Evolutionary conservation across 2,113 vertebrate species (phyloP), one percentile per base, ranked within the genome.

Genomic region (Lycocorax pyrrhopterus): DNA sequence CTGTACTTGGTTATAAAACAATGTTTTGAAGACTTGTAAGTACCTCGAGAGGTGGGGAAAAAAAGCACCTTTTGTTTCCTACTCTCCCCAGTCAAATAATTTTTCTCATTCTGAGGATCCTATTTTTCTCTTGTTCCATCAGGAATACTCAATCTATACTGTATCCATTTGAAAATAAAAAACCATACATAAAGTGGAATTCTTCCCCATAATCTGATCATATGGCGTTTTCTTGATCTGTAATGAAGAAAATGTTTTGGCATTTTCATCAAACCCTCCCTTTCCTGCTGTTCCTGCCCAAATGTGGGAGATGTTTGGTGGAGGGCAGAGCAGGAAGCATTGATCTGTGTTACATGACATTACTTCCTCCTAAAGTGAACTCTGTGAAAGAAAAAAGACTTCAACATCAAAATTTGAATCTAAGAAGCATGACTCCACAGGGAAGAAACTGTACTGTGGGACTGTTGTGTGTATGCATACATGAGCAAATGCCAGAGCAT

Each of bases 361-460:
- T 13, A 7, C 13, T 56, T 72, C 27, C 35, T 11, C 21, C 69
- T 85, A 27, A 56, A 76, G 18, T 60, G 32, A 84, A 11, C 66
- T 66, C 64, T 78, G 10, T 89, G 63, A 82, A 87, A 77, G 37
- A 62, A 93, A 88, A 95, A 29, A 80, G 51, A 64, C 60, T 93
- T 93, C 64, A 76, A 41, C 81, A 53, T 78, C 46, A 21, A 73
- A 82, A 79, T 89, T 74, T 82, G 77, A 72, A 59, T 87, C 29
- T 62, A 16, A 93, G 74, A 95, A 93, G 43, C 39, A 0, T 90
- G 91, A 86, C 64, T 96, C 63, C 3, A 16, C 49, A 63, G 67
- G 77, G 67, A 91, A 64, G 75, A 87, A 87, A 39, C 73, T 95
- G 39, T 96, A 23, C 46, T 73, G 32, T 56, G 87, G 96, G 81